Base-by-base conservation (phyloP, 2,113 vertebrate species). In the Anarhynchus alexandrinus region DNA sequence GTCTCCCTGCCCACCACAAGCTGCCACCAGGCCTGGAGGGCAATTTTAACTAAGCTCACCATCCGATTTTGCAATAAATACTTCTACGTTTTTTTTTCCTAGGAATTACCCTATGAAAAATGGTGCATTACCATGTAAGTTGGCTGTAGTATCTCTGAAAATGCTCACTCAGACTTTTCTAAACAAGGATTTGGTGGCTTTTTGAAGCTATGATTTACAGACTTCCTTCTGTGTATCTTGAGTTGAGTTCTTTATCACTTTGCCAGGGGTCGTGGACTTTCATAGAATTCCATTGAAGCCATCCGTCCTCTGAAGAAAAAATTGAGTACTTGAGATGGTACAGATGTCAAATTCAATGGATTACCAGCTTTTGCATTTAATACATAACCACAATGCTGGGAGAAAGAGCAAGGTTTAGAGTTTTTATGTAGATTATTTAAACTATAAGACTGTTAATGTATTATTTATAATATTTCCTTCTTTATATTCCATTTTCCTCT, bases 401-500 rank as follows among this genome's bases (percentile, higher is more conserved):
- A 78, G 22, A 43, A 34, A 29, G n/a, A 58, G 58, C 49, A 9
- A 43, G 22, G 22, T 51, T 29, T 13, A 15, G 36, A 66, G 52
- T 23, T 65, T 87, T 52, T 49, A 69, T 69, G 22, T 69, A 51
- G 27, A 3, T 76, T 76, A 1, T 22, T 58, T 34, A 57, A 94
- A 52, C 77, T 10, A 1, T 45, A 69, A 59, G 18, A 7, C 42
- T 58, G 49, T 22, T 86, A 34, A 86, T 95, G 88, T 62, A 14
- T 94, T 81, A 67, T 95, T 76, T 73, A 82, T 82, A 29, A 91
- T 40, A 22, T 67, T 72, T 78, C 19, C 73, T 92, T 49, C 66
- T 82, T 97, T 87, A 40, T 85, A 62, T 93, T 96, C 73, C 61
- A 21, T 74, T 57, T 96, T 74, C 80, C 92, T 98, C 36, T 96